Base-by-base conservation (phyloP, 2,888 invertebrate genomes). In the Stenichneumon culpator region DNA sequence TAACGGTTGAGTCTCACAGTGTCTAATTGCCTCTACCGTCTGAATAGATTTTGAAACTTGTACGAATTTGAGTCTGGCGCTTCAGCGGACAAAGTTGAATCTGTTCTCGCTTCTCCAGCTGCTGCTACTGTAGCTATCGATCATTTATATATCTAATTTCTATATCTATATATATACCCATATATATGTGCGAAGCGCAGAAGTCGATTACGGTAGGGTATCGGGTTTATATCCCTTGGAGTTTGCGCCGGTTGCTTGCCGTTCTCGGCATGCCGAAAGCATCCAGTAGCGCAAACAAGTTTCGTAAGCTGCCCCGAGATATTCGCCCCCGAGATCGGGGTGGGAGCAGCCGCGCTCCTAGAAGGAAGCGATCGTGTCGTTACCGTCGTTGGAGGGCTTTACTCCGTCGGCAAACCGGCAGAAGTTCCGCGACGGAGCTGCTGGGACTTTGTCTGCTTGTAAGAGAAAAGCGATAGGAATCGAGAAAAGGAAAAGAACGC, bases 341-440 rank as follows among this genome's bases (percentile, higher is more conserved):
- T 14, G 7, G 32, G 14, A 28, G 32, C 32, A 28, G 28, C 32
- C 16, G 32, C 25, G 63, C 7, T 67, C 52, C 44, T 22, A 19
- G 57, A 50, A 73, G 84, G 84, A 79, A 84, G 69, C 54, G 69
- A 84, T 84, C 79, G 78, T 68, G 81, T 77, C 72, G 75, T 60
- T 44, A 39, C 63, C 57, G 68, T 81, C 77, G 57, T 67, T 47
- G 39, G 19, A 7, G 39, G 16, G 65, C 70, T 78, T 74, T 81
- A 47, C 77, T 65, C 70, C 63, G 54, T 39, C 54, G 28, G 39
- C 36, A 28, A 25, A 69, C 32, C 52, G 50, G 32, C 84, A 81
- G 73, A 78, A 84, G 72, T 84, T 75, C 50, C 50, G 22, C 68
- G 39, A 63, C 25, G 6, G 63, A 63, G 75, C 74, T 79, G 72